Base-by-base conservation (phyloP, 2,797 vertebrate species). In the Hydrocynus forskahlii region DNA sequence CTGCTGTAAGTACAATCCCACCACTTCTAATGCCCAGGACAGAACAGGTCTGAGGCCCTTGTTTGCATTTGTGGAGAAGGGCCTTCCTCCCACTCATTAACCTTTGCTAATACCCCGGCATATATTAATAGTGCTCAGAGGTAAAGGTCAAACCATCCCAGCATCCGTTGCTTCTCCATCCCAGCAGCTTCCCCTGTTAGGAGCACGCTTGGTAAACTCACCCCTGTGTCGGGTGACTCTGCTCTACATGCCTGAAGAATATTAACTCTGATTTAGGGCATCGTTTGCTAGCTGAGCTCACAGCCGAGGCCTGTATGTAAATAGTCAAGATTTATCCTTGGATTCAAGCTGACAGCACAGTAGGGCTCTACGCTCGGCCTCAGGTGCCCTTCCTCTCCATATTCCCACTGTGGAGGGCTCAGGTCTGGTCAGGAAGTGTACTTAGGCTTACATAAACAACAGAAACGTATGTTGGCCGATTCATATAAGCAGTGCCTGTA, bases 51-150 rank as follows among this genome's bases (percentile, higher is more conserved):
- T 90, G 88, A 91, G 92, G 75, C 79, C 83, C 81, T 87, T 91
- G 88, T 93, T 91, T 92, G 87, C 87, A 88, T 90, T 92, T 86
- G 63, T 64, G 72, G 84, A 86, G 86, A 88, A 89, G 38, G 35
- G 81, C 76, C 81, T 83, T 87, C 84, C 87, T 90, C 80, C 86
- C 87, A 88, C 92, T 94, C 83, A 87, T 95, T 95, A 94, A 95
- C 93, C 93, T 95, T 95, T 94, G 85, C 86, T 91, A 92, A 93
- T 93, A 81, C 89, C 89, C 84, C 89, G 88, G 89, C 90, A 90
- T 90, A 91, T 92, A 94, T 94, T 94, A 95, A 93, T 94, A 93
- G 92, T 88, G 88, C 87, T 91, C 88, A 75, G 86, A 72, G 12
- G 88, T 85, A 94, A 94, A 94, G 93, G 94, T 94, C 93, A 94